Base-by-base conservation (phyloP, 1,140 invertebrate genomes). In the Drosophila lacertosa region DNA sequence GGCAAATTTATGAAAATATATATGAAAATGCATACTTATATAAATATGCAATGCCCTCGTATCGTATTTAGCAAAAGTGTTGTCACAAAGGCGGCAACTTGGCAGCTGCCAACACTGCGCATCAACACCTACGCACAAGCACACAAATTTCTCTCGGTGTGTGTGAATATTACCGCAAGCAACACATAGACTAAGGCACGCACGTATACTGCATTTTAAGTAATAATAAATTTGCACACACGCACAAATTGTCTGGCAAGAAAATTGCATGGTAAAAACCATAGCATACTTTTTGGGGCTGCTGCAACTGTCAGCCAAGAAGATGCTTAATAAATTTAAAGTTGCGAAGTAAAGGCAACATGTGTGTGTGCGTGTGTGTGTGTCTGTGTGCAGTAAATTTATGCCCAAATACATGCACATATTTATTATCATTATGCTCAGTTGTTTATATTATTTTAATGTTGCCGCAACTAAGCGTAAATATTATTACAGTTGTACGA, bases 391-490 rank as follows among this genome's bases (percentile, higher is more conserved):
- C 15, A 37, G 48, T 4, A 42, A 50, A 86, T 86, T 57, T 76
- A 82, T 83, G 76, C 54, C 75, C 18, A 57, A 37, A 58, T 51
- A 59, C 45, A 32, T 42, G 4, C 40, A 59, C 55, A 60, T 62
- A 77, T 84, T 79, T 84, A 76, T 80, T 77, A 88, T 86, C 60
- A 86, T 77, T 77, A 86, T 74, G 70, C 74, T 69, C 80, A 70
- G 68, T 77, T 84, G 81, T 81, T 86, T 74, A 77, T 81, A 71
- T 81, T 84, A 83, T 77, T 74, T 71, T 81, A 84, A 77, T 86
- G 77, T 77, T 77, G 50, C 82, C 53, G 62, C 77, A 74, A 68
- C 62, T 65, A 33, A 65, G 69, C 48, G 62, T 74, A 84, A 84
- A 88, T 81, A 77, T 84, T 84, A 53, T 81, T 81, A 69, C 77